Evolutionary conservation across 1,140 invertebrate genomes (phyloP).

Genomic region (Drosophila kepulauana): DNA sequence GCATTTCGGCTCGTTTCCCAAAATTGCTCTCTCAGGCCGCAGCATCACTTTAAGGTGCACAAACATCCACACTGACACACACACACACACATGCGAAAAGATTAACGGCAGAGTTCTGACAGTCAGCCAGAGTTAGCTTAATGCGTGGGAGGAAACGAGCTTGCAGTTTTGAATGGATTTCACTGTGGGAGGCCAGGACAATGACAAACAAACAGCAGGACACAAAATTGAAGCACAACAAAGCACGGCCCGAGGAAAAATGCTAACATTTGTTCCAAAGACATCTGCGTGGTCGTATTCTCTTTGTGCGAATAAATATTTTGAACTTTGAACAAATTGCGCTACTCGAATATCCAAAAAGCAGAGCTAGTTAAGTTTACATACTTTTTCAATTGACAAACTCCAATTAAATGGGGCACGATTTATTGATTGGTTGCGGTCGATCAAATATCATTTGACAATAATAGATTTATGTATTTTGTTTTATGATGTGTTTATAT

Average conservation of each 20-base stretch:
- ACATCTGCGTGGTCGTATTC: conserved; percentile 16
- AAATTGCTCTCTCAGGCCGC: background rate
- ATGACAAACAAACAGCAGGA: conserved; percentile 6
- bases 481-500: no score
- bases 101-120: conserved; percentile 59
- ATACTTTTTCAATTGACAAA: no score
- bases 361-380: no score
- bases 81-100: conserved; percentile 49
- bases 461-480: no score
- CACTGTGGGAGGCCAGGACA: background rate
- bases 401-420: no score
- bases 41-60: conserved; percentile 7
- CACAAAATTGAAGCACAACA: conserved; percentile 9
- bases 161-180: conserved; percentile 15
- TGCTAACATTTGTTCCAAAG: conserved; percentile 11
- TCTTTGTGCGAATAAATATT: conserved; percentile 2
- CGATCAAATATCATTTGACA: no score
- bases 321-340: no score
- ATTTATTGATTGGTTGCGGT: no score
- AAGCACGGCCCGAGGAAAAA: conserved; percentile 25
- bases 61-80: conserved; percentile 11
- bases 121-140: conserved; percentile 16
- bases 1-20: background rate
- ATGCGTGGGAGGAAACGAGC: conserved; percentile 4
- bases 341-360: no score